phyloP scores from a whole-genome alignment of 92 coral and sea anemone species.

The Palythoa grandiflora region DNA sequence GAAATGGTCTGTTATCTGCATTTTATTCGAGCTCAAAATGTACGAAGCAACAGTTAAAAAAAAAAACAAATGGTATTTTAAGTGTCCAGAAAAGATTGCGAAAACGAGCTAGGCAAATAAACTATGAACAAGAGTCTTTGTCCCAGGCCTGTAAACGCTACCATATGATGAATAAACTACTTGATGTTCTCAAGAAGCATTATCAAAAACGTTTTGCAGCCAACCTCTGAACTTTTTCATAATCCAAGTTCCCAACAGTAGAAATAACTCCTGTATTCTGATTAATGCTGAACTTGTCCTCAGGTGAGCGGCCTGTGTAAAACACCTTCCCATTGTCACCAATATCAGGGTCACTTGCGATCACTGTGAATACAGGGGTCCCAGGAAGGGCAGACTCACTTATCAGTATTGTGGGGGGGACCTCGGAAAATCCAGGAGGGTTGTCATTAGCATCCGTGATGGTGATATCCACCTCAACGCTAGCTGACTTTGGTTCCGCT shows the following conservation, averaged over 20 bases:
- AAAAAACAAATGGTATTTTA: no score
- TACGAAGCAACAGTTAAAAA: no score
- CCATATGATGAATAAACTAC: not conserved
- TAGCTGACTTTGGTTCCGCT: slow-evolving; percentile 90
- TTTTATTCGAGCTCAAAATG: no score
- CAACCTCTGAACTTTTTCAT: slow-evolving; percentile 79
- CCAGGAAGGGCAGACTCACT: slow-evolving; percentile 90
- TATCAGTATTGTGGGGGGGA: slow-evolving; percentile 71
- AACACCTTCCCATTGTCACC: slow-evolving; percentile 70
- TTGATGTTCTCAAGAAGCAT: not conserved
- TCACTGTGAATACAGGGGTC: slow-evolving; percentile 85
- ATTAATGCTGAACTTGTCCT: slow-evolving; percentile 77
- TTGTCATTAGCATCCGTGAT: slow-evolving; percentile 89
- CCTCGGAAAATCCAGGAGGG: slow-evolving; percentile 73
- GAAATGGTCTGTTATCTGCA: no score
- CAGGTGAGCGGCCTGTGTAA: slow-evolving; percentile 79
- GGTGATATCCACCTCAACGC: slow-evolving; percentile 86
- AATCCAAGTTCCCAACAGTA: slow-evolving; percentile 76
- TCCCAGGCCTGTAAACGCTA: not conserved
- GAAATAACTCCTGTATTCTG: slow-evolving; percentile 82
- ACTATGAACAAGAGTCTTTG: not conserved
- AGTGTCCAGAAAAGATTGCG: no score
- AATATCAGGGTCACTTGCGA: slow-evolving; percentile 89
- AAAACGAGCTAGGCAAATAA: no score
- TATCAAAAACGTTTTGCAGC: not conserved